Percentiles rank a stretch among this genome's conserved stretches.
Conservation (phyloP, 2,888 invertebrate genomes). For the Megalurothrips usitatus region DNA sequence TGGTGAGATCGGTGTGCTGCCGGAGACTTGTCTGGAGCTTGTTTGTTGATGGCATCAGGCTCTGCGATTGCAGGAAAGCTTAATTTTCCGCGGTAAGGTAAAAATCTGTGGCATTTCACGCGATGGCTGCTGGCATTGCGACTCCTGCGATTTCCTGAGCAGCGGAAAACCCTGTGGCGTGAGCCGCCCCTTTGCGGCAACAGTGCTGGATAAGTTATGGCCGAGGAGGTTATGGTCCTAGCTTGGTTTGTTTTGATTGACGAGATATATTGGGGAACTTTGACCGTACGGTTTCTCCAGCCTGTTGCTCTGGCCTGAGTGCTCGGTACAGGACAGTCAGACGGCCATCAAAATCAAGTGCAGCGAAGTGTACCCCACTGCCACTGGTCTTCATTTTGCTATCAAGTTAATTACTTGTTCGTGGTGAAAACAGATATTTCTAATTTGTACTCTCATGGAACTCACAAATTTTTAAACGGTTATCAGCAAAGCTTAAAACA, state of each 20-base stretch:
- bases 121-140: too few relatives aligned
- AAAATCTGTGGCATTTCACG: neutral
- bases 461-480: neutral
- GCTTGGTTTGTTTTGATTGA: neutral
- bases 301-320: neutral
- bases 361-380: too few relatives aligned
- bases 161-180: neutral
- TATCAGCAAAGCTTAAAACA: neutral
- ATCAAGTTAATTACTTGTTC: too few relatives aligned
- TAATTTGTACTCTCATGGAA: too few relatives aligned
- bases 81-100: neutral
- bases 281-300: constrained; percentile 9
- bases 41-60: neutral
- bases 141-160: neutral
- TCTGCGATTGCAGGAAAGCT: too few relatives aligned
- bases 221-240: neutral
- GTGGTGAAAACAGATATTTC: too few relatives aligned
- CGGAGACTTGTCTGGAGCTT: neutral
- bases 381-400: too few relatives aligned
- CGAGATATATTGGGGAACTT: neutral
- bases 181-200: neutral
- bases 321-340: too few relatives aligned
- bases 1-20: neutral
- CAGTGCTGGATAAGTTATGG: neutral
- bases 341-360: too few relatives aligned